Evolutionary conservation across 2,113 vertebrate species (phyloP), one percentile per base, ranked within the genome.

Genomic region (Sceloporus tristichus): DNA sequence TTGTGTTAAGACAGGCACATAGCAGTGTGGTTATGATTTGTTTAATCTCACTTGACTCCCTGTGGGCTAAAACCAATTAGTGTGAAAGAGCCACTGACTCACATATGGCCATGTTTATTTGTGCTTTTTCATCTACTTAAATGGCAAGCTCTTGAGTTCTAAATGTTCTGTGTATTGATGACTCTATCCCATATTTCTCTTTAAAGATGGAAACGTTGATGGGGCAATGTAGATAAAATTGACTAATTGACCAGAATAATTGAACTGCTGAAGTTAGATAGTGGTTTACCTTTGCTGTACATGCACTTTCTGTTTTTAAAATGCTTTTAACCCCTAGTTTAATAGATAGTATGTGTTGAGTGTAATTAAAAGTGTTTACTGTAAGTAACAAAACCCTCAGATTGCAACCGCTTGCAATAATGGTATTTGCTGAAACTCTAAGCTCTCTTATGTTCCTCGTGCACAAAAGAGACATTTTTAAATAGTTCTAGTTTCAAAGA

Each of bases 121-220:
- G 95, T 95, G 96, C 96, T 96, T 97, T 98, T 97, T 98, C 97
- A 98, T 98, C 98, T 98, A 94, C 97, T 97, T 98, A 97, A 98
- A 98, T 98, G 97, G 96, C 96, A 95, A 96, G 92, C 92, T 94
- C 65, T 23, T 85, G 90, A 95, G 95, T 98, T 98, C 97, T 98
- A 97, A 98, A 98, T 97, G 97, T 93, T 94, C 91, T 94, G 85
- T 92, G 84, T 97, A 98, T 98, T 98, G 98, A 98, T 97, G 97
- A 96, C 92, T 95, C 94, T 90, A 90, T 95, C 91, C 96, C 95
- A 96, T 98, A 97, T 98, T 98, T 98, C 97, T 97, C 94, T 96
- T 96, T 94, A 96, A 96, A 96, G 97, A 97, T 97, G 96, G 96
- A 97, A 97, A 94, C 96, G 97, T 97, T 98, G 97, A 98, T 98